These are phyloP conservation scores for Callosobruchus maculatus DNA, from an alignment of 2,888 invertebrate genomes.

Conservation along the genomic window DNA sequence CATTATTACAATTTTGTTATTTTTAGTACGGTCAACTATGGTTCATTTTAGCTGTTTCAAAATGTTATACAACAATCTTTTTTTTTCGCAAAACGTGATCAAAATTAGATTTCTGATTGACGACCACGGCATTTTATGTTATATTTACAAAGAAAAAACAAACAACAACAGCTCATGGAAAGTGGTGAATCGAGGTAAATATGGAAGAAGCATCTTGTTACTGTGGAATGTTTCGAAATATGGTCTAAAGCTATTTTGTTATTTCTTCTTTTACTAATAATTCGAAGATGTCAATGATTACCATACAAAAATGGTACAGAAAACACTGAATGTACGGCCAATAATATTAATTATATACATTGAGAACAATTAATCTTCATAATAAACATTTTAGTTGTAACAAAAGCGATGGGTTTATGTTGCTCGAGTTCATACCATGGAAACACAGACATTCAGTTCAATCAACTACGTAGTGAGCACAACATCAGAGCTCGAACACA, in stretches of 20 bases:
- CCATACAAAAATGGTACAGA: conserved; percentile 32
- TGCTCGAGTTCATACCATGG: background rate
- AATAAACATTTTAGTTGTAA: conserved; percentile 34
- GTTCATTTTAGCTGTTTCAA: no score
- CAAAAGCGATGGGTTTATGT: conserved; percentile 25
- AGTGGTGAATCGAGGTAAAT: conserved; percentile 18
- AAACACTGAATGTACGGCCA: background rate
- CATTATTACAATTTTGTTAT: no score
- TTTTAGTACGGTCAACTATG: no score
- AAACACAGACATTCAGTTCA: no score
- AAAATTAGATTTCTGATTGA: background rate
- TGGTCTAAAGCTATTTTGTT: background rate
- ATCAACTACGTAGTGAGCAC: no score
- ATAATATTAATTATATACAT: conserved; percentile 24
- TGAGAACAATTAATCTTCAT: conserved; percentile 23
- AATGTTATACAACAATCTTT: background rate
- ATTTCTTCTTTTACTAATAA: background rate
- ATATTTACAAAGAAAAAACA: background rate
- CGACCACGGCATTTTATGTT: background rate
- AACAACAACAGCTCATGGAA: background rate
- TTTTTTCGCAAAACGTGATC: background rate
- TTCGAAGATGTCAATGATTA: conserved; percentile 17
- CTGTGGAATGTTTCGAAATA: conserved; percentile 17
- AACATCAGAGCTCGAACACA: no score
- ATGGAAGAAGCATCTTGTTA: conserved; percentile 28